Evolutionary conservation across 2,888 invertebrate genomes (phyloP), one percentile per base, ranked within the genome.

Genomic region (Eurytoma adleriae): DNA sequence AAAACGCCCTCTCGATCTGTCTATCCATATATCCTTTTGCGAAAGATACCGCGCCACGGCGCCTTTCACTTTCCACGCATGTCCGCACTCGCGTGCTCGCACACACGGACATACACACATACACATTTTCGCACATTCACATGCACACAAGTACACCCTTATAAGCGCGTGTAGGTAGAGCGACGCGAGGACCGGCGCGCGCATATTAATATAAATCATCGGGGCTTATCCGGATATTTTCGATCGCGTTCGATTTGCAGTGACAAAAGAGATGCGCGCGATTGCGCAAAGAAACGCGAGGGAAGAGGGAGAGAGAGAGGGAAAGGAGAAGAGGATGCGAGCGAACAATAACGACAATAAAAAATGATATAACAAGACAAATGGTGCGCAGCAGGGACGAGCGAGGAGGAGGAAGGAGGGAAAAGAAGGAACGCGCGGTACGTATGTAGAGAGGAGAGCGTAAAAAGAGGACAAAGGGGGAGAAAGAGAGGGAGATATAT

Each of bases 311-410:
- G 68, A 75, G 40, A 18, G 24, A 40, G 64, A 50, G 52, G 68
- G 40, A 64, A 40, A 56, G 16, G 74, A 54, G 40, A 64, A 57
- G 66, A 73, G 52, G 72, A 54, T 16, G 74, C 62, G 74, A 82
- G 70, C 79, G 81, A 83, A 83, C 82, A 83, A 83, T 81, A 81
- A 84, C 82, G 84, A 81, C 83, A 82, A 84, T 83, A 83, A 84
- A 85, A 83, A 84, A 83, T 83, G 84, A 84, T 83, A 83, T 83
- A 84, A 84, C 84, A 83, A 84, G 85, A 84, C 84, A 85, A 85
- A 84, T 84, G 83, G 76, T 62, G 59, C 62, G 68, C 48, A 72
- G 59, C 56, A 56, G 62, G 62, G 30, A 52, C 27, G 18, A 70
- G 24, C 50, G 67, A 30, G 27, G 24, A 14, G 24, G 57, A 1